Percentiles rank a stretch among this genome's conserved stretches.
These are phyloP conservation scores for Onychomys arenicola DNA, from an alignment of 2,797 vertebrate genomes.

Conservation along the genomic window DNA sequence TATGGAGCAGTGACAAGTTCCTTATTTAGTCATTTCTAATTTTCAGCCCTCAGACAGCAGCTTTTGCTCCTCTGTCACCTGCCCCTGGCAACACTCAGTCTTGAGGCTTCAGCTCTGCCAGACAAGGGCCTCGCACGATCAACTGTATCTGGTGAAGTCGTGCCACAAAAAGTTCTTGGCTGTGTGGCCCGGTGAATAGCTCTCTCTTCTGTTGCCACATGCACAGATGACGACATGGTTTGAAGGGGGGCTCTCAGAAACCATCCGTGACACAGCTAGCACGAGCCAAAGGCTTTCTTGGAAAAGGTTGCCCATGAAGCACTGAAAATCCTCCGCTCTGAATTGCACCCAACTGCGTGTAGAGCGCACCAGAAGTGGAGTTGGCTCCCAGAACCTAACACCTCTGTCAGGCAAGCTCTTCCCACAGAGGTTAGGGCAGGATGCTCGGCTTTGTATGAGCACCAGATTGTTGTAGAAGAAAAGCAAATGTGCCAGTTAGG, in stretches of 20 bases:
- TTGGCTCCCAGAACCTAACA: not conserved
- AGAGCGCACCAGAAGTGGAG: not conserved
- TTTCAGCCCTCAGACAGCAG: not conserved
- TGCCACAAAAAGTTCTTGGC: constrained; percentile 79
- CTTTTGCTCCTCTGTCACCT: constrained; percentile 25
- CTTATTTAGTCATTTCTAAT: constrained; percentile 40
- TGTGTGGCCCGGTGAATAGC: constrained; percentile 72
- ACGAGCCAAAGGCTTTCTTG: constrained; percentile 80
- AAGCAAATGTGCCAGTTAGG: not conserved
- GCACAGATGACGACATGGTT: constrained; percentile 81
- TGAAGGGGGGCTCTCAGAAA: constrained; percentile 81
- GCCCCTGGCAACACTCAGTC: not conserved
- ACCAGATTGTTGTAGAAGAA: constrained; percentile 29
- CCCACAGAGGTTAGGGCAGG: not conserved
- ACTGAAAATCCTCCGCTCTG: constrained; percentile 73
- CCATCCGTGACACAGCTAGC: constrained; percentile 75
- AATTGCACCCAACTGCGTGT: constrained; percentile 4
- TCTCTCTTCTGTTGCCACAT: constrained; percentile 80
- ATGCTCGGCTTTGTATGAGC: not conserved
- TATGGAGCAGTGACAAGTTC: not conserved
- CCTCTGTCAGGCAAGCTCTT: constrained; percentile 10
- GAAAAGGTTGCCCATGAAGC: constrained; percentile 74
- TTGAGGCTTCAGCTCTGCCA: constrained; percentile 28
- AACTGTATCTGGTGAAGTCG: constrained; percentile 71
- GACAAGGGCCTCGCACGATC: constrained; percentile 28